Conservation (phyloP, 2,113 vertebrate species). For the Rhinoderma darwinii region DNA sequence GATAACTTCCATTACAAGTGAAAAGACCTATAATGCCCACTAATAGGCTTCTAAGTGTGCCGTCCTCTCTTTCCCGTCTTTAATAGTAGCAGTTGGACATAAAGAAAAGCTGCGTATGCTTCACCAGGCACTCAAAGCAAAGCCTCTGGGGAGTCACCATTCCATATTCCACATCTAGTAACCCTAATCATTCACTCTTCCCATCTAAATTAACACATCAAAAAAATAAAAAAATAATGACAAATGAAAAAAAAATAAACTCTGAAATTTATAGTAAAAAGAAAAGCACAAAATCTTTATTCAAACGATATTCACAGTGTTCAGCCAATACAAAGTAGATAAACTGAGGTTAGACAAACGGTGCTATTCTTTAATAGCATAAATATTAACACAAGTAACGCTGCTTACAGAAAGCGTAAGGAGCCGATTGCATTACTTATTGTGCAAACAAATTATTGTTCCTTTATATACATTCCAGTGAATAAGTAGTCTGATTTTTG, state of each 20-base stretch:
- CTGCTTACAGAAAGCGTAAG: not conserved
- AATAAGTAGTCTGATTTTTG: not conserved
- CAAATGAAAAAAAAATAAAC: not conserved
- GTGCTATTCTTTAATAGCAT: not conserved
- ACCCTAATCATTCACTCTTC: not conserved
- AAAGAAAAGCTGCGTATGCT: slow-evolving; percentile 11
- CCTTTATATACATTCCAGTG: slow-evolving; percentile 26
- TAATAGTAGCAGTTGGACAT: slow-evolving; percentile 33
- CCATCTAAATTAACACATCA: not conserved
- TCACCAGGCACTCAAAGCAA: slow-evolving; percentile 38
- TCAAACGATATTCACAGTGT: slow-evolving; percentile 45
- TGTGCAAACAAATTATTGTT: not conserved
- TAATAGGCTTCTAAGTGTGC: slow-evolving; percentile 46
- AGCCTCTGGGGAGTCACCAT: slow-evolving; percentile 5
- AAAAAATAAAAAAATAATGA: not conserved
- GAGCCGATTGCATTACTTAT: not conserved
- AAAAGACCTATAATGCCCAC: slow-evolving; percentile 31
- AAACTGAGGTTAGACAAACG: slow-evolving; percentile 4
- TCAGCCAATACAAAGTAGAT: slow-evolving; percentile 27
- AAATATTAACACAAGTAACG: not conserved
- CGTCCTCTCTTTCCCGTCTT: not conserved
- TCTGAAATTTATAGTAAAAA: slow-evolving; percentile 10
- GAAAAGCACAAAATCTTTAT: slow-evolving; percentile 27
- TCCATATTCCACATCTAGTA: slow-evolving; percentile 16
- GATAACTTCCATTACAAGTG: slow-evolving; percentile 46